Evolutionary conservation across 2,113 vertebrate genomes (phyloP), one percentile per base, ranked within the genome.

Genomic region (Nesogale talazaci): DNA sequence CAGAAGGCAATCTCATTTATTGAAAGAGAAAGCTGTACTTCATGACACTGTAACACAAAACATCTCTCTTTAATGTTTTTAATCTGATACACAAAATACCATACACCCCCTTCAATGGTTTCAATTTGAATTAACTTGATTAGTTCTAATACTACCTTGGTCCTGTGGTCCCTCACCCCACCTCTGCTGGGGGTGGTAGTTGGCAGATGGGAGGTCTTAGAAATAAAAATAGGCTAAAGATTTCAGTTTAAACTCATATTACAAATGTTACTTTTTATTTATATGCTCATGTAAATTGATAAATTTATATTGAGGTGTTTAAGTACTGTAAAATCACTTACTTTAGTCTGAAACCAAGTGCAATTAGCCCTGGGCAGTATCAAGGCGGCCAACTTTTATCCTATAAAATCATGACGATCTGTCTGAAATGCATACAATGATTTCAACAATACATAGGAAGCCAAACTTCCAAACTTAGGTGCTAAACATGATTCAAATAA

Each of bases 291-390:
- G 59, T 15, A 91, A 69, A 23, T 88, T 82, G 81, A 59, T 19
- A 29, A 17, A 52, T 52, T 52, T 52, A 52, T 52, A 52, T 52
- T 52, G 38, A 84, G 31, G 27, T 65, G 86, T 92, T 87, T 65
- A 81, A 93, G 84, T 65, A 57, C 6, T 23, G 9, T 74, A 81
- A 88, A 94, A 65, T 74, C 78, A 88, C 42, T 78, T 87, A 56
- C 4, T 80, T 92, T 86, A 76, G 92, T 88, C 86, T 76, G 91
- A 91, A 29, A 91, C 42, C 59, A 92, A 89, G 34, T 83, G 70
- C 4, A 93, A 67, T 25, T 91, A 46, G 70, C 56, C 84, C 69
- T 77, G 46, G 11, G 56, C 36, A 83, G 23, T 38, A 80, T 6
- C 38, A 15, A 11, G 46, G 90, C 89, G 31, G 57, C 3, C 34